Conservation (phyloP, 2,888 invertebrate genomes). For the Tetanocera ferruginea region DNA sequence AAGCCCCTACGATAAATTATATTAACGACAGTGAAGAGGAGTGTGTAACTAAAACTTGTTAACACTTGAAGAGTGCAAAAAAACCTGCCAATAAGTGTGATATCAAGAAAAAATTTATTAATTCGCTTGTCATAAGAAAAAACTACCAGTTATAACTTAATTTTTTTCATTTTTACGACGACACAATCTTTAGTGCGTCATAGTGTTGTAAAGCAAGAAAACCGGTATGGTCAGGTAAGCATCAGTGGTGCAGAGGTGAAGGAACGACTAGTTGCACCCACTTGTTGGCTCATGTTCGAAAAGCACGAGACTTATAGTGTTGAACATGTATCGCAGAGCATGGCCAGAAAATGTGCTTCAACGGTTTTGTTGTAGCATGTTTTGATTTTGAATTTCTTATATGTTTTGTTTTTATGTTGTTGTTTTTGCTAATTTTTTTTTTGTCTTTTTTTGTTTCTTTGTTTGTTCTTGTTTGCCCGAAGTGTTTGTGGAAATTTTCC, state of each 20-base stretch:
- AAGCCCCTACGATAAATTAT: background rate
- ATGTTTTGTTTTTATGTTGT: no score
- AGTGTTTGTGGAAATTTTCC: background rate
- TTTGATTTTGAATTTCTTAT: background rate
- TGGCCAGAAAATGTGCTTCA: background rate
- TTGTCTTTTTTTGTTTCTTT: background rate
- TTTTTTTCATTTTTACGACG: background rate
- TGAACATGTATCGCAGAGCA: background rate
- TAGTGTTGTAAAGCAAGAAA: background rate
- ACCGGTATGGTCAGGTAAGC: no score
- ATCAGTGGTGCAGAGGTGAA: no score
- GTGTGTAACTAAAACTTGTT: background rate
- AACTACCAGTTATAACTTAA: background rate
- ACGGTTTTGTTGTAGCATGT: background rate
- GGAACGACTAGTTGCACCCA: no score
- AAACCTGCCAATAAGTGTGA: background rate
- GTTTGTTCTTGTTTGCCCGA: background rate
- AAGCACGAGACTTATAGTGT: no score
- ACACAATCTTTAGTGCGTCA: background rate
- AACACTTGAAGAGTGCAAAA: background rate
- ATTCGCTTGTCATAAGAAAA: background rate
- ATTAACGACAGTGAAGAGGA: background rate
- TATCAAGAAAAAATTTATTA: no score
- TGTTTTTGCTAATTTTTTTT: background rate
- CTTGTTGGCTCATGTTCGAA: no score